Evolutionary conservation across 2,113 vertebrate species (phyloP), one percentile per base, ranked within the genome.

Genomic region (Turnix velox): DNA sequence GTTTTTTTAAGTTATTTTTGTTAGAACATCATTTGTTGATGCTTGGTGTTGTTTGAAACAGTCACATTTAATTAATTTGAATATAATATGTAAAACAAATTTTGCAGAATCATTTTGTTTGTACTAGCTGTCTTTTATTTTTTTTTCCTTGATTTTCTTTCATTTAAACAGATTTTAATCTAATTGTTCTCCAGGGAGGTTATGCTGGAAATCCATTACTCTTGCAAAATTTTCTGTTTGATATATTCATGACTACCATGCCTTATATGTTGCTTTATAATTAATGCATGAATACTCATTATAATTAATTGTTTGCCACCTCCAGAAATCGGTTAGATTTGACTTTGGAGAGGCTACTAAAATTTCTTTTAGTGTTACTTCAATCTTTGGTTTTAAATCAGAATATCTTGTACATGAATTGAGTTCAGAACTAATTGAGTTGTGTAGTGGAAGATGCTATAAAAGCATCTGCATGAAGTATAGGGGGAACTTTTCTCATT

Each of bases 111-210:
- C 12, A 4, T 68, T 92, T 90, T 24, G 3, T 49, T 84, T 90
- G 75, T 91, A 59, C 6, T 18, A 52, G 69, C 62, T 92, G 23
- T 33, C 4, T 74, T 95, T 91, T 49, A 3, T 5, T 69, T 90
- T 75, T 90, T 89, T 19, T 42, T 69, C 22, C 67, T 35, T 81
- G 88, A 76, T 58, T 88, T 88, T 87, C 85, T 39, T 78, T 96
- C 72, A 94, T 96, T 85, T 69, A 54, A 97, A 90, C 83, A 90
- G 17, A 59, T 87, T 92, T 96, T 95, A 73, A 59, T 94, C 37
- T 96, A 97, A 97, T 97, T 97, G 89, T 84, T 95, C 95, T 88
- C 88, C 62, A 58, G 84, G 96, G 96, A 97, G 78, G 72, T 55
- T 90, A 84, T 73, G 62, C 83, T 92, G 40, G 66, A 93, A 93